A percentile compares a stretch with the other conserved stretches of the same genome.
phyloP scores from a whole-genome alignment of 92 coral and sea anemone species.

The Chrysogorgia sp. region DNA sequence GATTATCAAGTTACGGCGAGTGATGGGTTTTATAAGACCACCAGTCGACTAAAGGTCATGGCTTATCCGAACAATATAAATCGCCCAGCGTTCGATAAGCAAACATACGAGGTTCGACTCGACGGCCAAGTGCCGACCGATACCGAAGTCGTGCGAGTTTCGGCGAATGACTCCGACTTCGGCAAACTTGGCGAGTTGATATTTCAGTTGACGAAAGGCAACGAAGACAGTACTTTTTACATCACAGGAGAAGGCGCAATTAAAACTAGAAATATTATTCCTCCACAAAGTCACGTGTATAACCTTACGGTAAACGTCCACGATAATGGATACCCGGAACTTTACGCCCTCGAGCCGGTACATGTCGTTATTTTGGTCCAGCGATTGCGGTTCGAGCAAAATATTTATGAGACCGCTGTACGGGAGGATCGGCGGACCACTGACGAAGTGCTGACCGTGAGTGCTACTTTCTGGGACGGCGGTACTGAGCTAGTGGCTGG shows the following conservation, averaged over 20 bases:
- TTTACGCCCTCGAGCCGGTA: conserved; percentile 14
- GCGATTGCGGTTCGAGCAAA: conserved; percentile 32
- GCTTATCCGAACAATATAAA: conserved; percentile 31
- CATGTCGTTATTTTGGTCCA: conserved; percentile 23
- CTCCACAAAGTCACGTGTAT: background rate
- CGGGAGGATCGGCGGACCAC: background rate
- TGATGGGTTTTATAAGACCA: conserved; percentile 16
- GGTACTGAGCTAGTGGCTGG: conserved; percentile 30
- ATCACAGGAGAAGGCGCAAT: conserved; percentile 6
- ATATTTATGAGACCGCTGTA: conserved; percentile 19
- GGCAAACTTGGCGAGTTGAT: conserved; percentile 43
- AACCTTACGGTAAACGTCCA: conserved; percentile 31
- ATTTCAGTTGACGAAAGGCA: conserved; percentile 13
- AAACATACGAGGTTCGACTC: conserved; percentile 33
- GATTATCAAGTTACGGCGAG: conserved; percentile 12
- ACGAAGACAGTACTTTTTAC: background rate
- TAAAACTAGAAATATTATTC: background rate
- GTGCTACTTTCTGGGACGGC: conserved; percentile 35
- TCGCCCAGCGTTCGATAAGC: conserved; percentile 18
- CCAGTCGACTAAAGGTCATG: conserved; percentile 7
- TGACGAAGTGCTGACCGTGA: conserved; percentile 2
- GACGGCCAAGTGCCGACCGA: conserved; percentile 28
- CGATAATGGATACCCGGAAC: conserved; percentile 46
- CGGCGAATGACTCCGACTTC: conserved; percentile 38
- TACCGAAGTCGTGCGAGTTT: conserved; percentile 33